Conservation (phyloP, 2,113 vertebrate species). For the Phoenicopterus ruber region DNA sequence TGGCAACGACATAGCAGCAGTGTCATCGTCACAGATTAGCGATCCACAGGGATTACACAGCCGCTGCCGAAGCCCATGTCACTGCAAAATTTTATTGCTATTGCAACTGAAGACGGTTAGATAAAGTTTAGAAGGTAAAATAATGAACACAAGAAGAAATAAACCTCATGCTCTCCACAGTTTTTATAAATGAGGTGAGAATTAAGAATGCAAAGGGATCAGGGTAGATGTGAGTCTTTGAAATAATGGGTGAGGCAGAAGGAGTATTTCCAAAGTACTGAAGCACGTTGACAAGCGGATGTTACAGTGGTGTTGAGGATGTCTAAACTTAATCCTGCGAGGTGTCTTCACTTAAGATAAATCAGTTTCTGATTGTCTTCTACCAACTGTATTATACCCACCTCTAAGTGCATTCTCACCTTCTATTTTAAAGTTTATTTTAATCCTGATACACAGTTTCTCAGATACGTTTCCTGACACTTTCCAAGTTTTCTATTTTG, state of each 20-base stretch:
- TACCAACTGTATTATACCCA: neutral
- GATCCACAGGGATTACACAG: rapidly evolving
- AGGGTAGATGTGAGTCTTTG: neutral
- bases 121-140: neutral
- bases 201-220: neutral
- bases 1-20: neutral
- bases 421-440: neutral
- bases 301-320: neutral
- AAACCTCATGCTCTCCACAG: neutral
- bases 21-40: rapidly evolving
- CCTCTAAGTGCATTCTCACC: neutral
- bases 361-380: neutral
- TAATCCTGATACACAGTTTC: neutral
- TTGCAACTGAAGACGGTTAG: neutral
- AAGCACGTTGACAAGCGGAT: neutral
- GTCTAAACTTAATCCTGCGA: neutral
- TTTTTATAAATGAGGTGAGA: neutral
- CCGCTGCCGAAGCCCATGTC: neutral
- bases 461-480: neutral
- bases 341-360: neutral
- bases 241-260: neutral
- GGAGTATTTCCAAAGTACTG: neutral
- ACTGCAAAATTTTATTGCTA: neutral
- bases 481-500: neutral
- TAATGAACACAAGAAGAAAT: neutral